These are phyloP conservation scores for Lepidurus arcticus DNA, from an alignment of 1,140 invertebrate species.

Conservation along the genomic window DNA sequence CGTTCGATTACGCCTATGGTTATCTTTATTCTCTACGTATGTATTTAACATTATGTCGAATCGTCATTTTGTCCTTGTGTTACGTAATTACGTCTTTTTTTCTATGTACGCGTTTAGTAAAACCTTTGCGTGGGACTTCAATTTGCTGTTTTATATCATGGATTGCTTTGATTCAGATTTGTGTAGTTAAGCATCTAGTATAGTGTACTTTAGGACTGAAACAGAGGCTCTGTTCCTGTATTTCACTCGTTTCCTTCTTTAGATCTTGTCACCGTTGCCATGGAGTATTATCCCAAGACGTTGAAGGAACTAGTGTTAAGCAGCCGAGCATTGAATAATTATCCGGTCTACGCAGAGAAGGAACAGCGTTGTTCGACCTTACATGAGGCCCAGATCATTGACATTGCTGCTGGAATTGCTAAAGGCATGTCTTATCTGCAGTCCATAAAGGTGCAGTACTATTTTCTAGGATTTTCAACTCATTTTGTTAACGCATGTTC, in stretches of 20 bases:
- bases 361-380: constrained; percentile 54
- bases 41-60: too few species aligned
- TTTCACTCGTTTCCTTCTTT: background rate
- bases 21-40: too few species aligned
- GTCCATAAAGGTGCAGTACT: constrained; percentile 46
- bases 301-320: constrained; percentile 63
- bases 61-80: too few species aligned
- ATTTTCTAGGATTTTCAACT: constrained; percentile 41
- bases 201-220: background rate
- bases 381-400: constrained; percentile 54
- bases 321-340: constrained; percentile 53
- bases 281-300: constrained; percentile 58
- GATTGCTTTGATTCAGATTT: background rate
- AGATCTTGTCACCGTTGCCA: constrained; percentile 46
- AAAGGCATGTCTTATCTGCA: constrained; percentile 61
- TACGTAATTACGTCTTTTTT: too few species aligned
- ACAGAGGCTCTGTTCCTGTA: constrained; percentile 36
- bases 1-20: too few species aligned
- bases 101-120: too few species aligned
- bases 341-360: constrained; percentile 49
- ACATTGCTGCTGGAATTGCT: constrained; percentile 53
- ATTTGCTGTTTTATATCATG: background rate
- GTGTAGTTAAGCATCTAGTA: background rate
- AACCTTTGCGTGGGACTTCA: too few species aligned
- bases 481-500: constrained; percentile 26